Conservation (phyloP, 2,888 invertebrate genomes). For the Oscheius sp. region DNA sequence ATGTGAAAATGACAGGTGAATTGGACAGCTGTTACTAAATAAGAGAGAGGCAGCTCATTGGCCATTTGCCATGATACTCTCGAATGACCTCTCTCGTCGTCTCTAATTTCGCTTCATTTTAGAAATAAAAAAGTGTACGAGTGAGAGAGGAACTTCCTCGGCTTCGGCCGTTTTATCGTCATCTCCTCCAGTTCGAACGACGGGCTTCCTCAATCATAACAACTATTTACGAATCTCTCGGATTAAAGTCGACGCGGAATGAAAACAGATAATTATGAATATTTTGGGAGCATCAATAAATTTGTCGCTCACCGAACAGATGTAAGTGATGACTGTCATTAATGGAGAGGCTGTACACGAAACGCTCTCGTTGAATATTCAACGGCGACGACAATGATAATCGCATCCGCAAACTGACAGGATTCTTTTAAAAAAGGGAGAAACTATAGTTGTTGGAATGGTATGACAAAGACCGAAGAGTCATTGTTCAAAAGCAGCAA, state of each 20-base stretch:
- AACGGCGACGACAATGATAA: neutral
- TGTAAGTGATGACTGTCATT: constrained; percentile 11
- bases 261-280: constrained; percentile 9
- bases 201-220: constrained; percentile 14
- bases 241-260: neutral
- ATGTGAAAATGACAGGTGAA: constrained; percentile 20
- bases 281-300: neutral
- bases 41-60: neutral
- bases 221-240: constrained; percentile 1
- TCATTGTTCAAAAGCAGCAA: no score
- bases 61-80: neutral
- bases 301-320: neutral
- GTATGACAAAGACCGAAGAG: no score
- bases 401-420: no score
- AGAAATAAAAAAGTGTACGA: neutral
- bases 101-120: neutral
- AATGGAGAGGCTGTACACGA: constrained; percentile 19
- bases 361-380: constrained; percentile 3
- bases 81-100: neutral
- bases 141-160: no score
- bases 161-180: no score
- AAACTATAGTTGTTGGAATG: no score
- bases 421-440: no score
- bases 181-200: no score
- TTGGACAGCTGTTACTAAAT: constrained; percentile 10